phyloP scores from a whole-genome alignment of 2,113 vertebrate species.

The Todiramphus chloris region DNA sequence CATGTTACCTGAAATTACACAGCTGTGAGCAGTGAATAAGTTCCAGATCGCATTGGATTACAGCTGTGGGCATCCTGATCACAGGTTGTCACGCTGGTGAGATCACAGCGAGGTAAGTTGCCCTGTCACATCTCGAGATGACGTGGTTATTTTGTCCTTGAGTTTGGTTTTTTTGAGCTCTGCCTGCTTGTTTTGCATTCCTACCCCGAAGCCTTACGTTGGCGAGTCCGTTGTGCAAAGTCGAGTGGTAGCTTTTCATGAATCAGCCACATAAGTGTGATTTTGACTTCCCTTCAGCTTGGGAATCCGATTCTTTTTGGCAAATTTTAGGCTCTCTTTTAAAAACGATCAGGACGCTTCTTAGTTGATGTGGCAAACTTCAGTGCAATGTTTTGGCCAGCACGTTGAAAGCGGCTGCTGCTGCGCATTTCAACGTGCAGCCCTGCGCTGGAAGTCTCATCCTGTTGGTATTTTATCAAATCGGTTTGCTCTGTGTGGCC shows the following conservation, averaged over 20 bases:
- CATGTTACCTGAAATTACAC: constrained; percentile 86
- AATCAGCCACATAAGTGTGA: not conserved
- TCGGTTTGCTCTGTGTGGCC: not conserved
- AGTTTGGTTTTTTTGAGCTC: constrained; percentile 13
- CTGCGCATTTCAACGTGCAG: not conserved
- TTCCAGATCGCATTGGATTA: constrained; percentile 81
- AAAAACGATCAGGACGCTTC: rapidly evolving
- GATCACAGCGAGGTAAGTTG: not conserved
- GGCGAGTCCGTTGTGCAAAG: not conserved
- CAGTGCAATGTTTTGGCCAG: not conserved
- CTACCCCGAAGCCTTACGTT: not conserved
- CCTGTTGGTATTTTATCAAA: not conserved
- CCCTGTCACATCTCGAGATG: constrained; percentile 33
- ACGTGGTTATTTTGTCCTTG: constrained; percentile 52
- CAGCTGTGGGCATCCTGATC: constrained; percentile 75
- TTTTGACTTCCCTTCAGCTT: constrained; percentile 6
- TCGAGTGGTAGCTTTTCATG: constrained; percentile 12
- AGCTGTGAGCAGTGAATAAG: constrained; percentile 83
- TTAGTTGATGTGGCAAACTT: not conserved
- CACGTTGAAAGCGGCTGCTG: not conserved
- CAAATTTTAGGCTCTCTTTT: not conserved
- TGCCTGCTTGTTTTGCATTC: constrained; percentile 15
- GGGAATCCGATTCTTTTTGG: not conserved
- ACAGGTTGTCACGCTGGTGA: constrained; percentile 49
- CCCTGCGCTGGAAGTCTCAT: not conserved